Evolutionary conservation across 1,140 invertebrate species (phyloP).

Genomic region (Heliconius hermathena): DNA sequence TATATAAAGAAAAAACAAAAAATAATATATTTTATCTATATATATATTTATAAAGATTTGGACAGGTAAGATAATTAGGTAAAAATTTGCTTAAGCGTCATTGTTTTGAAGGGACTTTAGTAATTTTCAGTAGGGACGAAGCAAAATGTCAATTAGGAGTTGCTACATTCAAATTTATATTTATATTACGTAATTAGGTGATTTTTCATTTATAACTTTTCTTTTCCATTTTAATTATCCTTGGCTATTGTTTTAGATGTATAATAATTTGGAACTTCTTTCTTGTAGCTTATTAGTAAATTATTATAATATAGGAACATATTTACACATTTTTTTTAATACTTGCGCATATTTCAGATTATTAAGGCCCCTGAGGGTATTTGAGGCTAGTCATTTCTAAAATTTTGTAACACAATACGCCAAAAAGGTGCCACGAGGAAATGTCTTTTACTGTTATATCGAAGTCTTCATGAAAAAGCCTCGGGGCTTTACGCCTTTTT

Average conservation of each 20-base stretch:
- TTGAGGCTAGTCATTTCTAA: neutral
- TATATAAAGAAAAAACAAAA: too few relatives aligned
- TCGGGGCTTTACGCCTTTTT: neutral
- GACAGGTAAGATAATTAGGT: conserved; percentile 68
- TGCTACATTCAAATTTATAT: conserved; percentile 51
- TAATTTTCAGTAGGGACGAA: conserved; percentile 44
- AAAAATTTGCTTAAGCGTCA: conserved; percentile 67
- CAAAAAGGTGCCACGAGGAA: neutral
- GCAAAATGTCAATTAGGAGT: conserved; percentile 62
- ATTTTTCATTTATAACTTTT: neutral
- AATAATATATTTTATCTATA: neutral
- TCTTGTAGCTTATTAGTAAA: neutral
- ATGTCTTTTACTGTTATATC: conserved; percentile 12
- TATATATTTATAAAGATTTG: conserved; percentile 55
- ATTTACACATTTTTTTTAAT: neutral
- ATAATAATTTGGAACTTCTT: neutral
- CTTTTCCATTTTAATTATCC: neutral
- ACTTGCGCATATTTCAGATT: neutral
- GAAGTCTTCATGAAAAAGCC: neutral
- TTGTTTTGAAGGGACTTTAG: conserved; percentile 50
- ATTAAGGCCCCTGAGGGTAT: neutral
- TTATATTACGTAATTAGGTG: conserved; percentile 25
- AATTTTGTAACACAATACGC: neutral
- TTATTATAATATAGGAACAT: too few relatives aligned
- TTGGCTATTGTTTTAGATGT: neutral